Base-by-base conservation (phyloP, 2,888 invertebrate species). In the Agrochola lychnidis region DNA sequence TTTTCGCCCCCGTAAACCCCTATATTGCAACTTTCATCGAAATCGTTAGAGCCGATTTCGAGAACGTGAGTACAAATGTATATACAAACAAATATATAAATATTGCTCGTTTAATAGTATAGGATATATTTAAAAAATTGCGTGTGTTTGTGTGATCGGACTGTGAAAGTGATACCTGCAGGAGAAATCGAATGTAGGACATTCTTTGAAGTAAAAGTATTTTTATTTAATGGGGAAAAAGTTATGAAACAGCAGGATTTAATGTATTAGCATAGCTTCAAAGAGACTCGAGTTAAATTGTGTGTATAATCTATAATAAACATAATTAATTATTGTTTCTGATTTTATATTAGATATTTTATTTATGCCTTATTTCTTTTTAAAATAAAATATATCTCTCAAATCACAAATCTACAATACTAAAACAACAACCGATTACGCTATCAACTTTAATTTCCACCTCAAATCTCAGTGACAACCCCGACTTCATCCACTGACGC, bases 401-500 rank as follows among this genome's bases (percentile, higher is more conserved):
- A 7, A 2, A 51, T 48, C 19, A 30, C 5, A 69, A 14, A 59
- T 36, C 36, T 7, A 53, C 4, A 25, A 12, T 12, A 66, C 2
- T 22, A 4, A 0, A 53, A n/a, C 4, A 19, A 61, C 0, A 16
- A n/a, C 3, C 30, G 40, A n/a, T 51, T 10, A 16, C 10, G 0
- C 53, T 61, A 5, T 19, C 4, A n/a, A 45, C 4, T 40, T 67
- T 10, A 10, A 30, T n/a, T 42, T 36, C 12, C 9, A 30, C 2
- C 1, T 42, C 6, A 16, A 30, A 56, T 61, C 25, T 66, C 56
- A 53, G 0, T 16, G 76, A 62, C 71, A 12, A 3, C 25, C 6
- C 22, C 7, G 22, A 84, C 22, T 76, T 71, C 25, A 76, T 51
- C 42, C 22, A 80, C 70, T 81, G 36, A 63, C 36, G 36, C n/a